Percentiles rank a stretch among this genome's conserved stretches.
Evolutionary conservation across 2,888 invertebrate genomes (phyloP).

Genomic region (Callinectes sapidus): DNA sequence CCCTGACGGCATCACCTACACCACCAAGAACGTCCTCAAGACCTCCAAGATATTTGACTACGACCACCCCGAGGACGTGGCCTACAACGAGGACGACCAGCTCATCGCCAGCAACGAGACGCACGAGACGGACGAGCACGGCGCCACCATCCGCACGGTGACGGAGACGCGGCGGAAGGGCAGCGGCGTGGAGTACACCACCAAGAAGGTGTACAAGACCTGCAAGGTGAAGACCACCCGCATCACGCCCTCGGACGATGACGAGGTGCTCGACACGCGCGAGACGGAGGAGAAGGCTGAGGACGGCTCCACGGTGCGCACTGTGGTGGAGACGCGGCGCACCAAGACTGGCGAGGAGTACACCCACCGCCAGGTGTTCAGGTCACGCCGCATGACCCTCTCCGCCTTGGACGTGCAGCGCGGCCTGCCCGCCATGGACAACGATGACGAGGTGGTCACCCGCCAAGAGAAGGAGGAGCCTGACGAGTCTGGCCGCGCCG

Average conservation of each 20-base stretch:
- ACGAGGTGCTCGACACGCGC: slow-evolving; percentile 69
- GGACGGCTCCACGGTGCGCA: slow-evolving; percentile 65
- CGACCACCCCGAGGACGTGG: slow-evolving; percentile 72
- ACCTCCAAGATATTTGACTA: slow-evolving; percentile 72
- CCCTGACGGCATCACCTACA: slow-evolving; percentile 72
- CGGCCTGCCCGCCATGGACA: slow-evolving; percentile 70
- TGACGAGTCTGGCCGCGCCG: slow-evolving; percentile 61
- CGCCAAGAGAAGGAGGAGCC: slow-evolving; percentile 68
- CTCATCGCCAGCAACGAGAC: slow-evolving; percentile 62
- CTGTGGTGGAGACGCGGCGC: slow-evolving; percentile 67
- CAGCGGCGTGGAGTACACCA: slow-evolving; percentile 69
- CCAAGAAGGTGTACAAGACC: slow-evolving; percentile 73
- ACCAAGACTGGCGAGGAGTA: slow-evolving; percentile 70
- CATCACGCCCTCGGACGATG: slow-evolving; percentile 71
- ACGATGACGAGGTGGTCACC: slow-evolving; percentile 70
- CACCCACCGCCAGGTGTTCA: slow-evolving; percentile 71
- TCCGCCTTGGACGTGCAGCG: slow-evolving; percentile 69
- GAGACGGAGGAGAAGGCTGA: slow-evolving; percentile 69
- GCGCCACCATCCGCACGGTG: slow-evolving; percentile 69
- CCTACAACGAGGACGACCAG: slow-evolving; percentile 70
- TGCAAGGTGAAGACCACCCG: slow-evolving; percentile 65
- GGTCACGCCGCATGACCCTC: slow-evolving; percentile 70
- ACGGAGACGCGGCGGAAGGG: slow-evolving; percentile 71
- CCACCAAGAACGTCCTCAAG: slow-evolving; percentile 71
- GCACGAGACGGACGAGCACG: slow-evolving; percentile 71